A percentile compares a stretch with the other conserved stretches of the same genome.
These are phyloP conservation scores for Philopedon plagiatum DNA, from an alignment of 2,888 invertebrate genomes.

Conservation along the genomic window DNA sequence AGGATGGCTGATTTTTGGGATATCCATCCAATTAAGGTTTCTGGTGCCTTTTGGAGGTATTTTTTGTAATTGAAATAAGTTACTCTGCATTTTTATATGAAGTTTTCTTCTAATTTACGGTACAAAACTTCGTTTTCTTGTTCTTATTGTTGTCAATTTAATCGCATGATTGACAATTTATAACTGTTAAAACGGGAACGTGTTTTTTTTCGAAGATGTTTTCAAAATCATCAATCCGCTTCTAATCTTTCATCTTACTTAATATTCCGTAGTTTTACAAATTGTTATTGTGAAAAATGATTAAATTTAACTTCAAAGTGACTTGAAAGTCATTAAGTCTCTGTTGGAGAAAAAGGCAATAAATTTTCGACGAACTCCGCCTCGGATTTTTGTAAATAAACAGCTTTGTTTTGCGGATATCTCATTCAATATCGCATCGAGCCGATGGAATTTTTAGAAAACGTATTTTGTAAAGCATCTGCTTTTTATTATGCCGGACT, in stretches of 20 bases:
- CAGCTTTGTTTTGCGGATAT: slow-evolving; percentile 11
- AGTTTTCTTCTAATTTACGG: no score
- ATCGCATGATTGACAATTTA: no score
- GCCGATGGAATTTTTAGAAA: neutral
- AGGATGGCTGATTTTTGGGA: no score
- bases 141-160: no score
- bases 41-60: no score
- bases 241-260: neutral
- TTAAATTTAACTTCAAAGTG: slow-evolving; percentile 8
- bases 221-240: neutral
- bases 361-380: neutral
- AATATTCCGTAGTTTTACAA: neutral
- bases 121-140: no score
- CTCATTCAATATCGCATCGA: slow-evolving; percentile 1
- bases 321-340: slow-evolving; percentile 6
- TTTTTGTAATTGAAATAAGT: no score
- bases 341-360: neutral
- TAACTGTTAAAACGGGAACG: no score
- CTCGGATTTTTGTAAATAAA: slow-evolving; percentile 13
- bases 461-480: neutral
- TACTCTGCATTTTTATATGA: no score
- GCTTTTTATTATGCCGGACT: neutral
- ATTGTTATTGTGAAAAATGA: slow-evolving; percentile 1
- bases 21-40: no score
- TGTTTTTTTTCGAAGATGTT: no score